These are phyloP conservation scores for Pimephales promelas DNA, from an alignment of 2,113 vertebrate species.

Conservation along the genomic window DNA sequence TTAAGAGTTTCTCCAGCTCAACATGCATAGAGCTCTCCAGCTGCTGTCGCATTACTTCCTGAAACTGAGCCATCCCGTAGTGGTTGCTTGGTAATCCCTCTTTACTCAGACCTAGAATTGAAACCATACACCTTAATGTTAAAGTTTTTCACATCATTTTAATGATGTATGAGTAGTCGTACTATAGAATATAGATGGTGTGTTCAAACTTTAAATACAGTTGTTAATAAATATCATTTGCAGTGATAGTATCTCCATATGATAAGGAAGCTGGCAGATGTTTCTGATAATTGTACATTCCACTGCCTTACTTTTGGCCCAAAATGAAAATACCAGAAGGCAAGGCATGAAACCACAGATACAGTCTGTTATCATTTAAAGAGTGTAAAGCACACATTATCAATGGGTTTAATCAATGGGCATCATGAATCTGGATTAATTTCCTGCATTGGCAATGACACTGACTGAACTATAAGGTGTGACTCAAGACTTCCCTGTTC, in stretches of 20 bases:
- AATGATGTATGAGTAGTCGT: too few relatives aligned
- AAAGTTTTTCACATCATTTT: background rate
- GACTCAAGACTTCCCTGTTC: background rate
- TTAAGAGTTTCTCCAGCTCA: constrained; percentile 89
- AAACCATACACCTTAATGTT: background rate
- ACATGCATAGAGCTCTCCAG: constrained; percentile 90
- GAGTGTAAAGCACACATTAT: background rate
- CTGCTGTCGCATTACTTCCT: constrained; percentile 95
- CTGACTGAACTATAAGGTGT: background rate
- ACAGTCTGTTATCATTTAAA: background rate
- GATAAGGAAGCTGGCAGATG: too few relatives aligned
- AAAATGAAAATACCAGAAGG: background rate
- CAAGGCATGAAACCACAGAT: background rate
- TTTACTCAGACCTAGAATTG: constrained; percentile 82
- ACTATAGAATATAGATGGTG: background rate
- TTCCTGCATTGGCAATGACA: background rate
- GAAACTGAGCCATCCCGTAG: constrained; percentile 84
- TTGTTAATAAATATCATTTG: too few relatives aligned
- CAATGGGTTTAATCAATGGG: background rate
- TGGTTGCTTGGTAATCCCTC: constrained; percentile 78
- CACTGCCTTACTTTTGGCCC: background rate
- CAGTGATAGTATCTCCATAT: too few relatives aligned
- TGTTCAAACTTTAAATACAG: background rate
- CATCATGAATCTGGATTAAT: constrained; percentile 1
- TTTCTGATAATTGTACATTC: too few relatives aligned